Evolutionary conservation across 2,113 vertebrate species (phyloP), one percentile per base, ranked within the genome.

Genomic region (Herpetotheres cachinnans): DNA sequence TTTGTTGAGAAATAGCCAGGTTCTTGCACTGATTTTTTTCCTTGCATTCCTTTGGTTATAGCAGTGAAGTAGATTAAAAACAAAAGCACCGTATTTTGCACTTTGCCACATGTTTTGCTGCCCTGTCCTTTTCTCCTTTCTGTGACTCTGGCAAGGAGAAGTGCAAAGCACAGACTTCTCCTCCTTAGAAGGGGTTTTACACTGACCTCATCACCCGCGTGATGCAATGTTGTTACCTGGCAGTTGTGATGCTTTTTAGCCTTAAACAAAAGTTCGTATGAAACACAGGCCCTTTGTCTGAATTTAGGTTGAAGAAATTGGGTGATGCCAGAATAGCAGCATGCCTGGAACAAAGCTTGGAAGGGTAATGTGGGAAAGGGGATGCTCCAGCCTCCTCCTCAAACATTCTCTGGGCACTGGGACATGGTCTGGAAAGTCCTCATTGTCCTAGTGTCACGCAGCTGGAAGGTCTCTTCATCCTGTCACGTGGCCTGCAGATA

Each of bases 201-300:
- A 32, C 29, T 52, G 65, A 71, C 52, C 62, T 77, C 1, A 1
- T 62, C 69, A 63, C 36, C 26, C 0, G 0, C 4, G 3, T 36
- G 78, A 76, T 30, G 36, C 85, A 72, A 4, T 40, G 36, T 38
- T 87, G 63, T 82, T 78, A 69, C 87, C 90, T 95, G 94, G 74
- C 82, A 80, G 65, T 86, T 91, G 54, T 4, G 87, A 71, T 80
- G 85, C 55, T 93, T 71, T 81, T 86, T 50, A 92, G 40, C 88
- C 82, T 96, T 82, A 90, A 91, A 86, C 50, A 95, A 93, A 93
- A 32, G 42, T 81, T 80, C 3, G 1, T 13, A 11, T 50, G 74
- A 93, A 95, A 94, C 96, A 97, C 61, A 85, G 62, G 58, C 24
- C 72, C 82, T 92, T 94, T 96, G 89, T 95, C 74, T 78, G 87